phyloP scores from a whole-genome alignment of 2,797 vertebrate species.

The Denticeps clupeoides region DNA sequence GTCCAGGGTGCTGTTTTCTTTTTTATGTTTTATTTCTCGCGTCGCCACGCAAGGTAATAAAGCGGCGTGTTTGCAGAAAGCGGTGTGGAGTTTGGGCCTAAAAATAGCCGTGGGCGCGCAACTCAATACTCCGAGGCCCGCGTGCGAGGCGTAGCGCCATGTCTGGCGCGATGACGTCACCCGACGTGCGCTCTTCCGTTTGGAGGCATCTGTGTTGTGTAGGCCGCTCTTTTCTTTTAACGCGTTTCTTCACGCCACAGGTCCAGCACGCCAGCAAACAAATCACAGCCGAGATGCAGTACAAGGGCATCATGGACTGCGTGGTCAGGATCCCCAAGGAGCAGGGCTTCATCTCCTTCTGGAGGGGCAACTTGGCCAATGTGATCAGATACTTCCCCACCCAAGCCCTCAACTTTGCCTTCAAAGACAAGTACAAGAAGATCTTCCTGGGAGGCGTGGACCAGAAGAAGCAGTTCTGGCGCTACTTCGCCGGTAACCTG shows the following conservation, averaged over 20 bases:
- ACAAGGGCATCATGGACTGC: conserved; percentile 96
- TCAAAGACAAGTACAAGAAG: conserved; percentile 99
- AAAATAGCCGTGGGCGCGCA: conserved; percentile 56
- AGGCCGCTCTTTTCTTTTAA: too few relatives aligned
- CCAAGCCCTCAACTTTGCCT: conserved; percentile 98
- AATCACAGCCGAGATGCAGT: conserved; percentile 83
- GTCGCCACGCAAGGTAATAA: too few relatives aligned
- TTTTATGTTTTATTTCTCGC: background rate
- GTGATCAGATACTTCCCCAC: conserved; percentile 99
- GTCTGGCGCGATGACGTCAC: too few relatives aligned
- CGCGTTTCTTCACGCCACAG: too few relatives aligned
- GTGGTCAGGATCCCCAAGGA: conserved; percentile 91
- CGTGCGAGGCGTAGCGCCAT: conserved; percentile 35
- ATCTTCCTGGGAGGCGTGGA: conserved; percentile 97
- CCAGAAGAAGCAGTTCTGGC: conserved; percentile 96
- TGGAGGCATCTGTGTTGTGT: too few relatives aligned
- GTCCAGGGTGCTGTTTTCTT: conserved; percentile 17
- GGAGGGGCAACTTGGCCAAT: conserved; percentile 97
- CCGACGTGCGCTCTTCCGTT: too few relatives aligned
- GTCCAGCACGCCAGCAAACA: conserved; percentile 98
- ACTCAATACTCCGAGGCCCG: conserved; percentile 43
- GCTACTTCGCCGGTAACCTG: conserved; percentile 92
- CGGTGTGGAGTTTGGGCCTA: conserved; percentile 42
- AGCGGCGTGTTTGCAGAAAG: conserved; percentile 10
- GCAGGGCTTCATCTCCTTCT: conserved; percentile 90